These are phyloP conservation scores for Pholis gunnellus DNA, from an alignment of 2,113 vertebrate species.

Conservation along the genomic window DNA sequence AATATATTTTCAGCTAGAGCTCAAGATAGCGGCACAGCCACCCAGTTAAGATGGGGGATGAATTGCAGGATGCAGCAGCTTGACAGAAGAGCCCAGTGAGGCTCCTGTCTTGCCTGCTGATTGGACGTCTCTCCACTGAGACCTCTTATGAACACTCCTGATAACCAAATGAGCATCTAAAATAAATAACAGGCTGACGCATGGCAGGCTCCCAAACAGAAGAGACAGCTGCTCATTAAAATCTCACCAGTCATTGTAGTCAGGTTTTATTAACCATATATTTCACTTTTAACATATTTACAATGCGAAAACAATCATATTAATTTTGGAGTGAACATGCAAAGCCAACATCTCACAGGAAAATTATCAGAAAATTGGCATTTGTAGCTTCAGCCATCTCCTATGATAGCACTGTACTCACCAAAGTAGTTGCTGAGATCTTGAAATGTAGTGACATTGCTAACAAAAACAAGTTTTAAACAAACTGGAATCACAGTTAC, in stretches of 20 bases:
- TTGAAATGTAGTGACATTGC: not conserved
- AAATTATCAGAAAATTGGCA: not conserved
- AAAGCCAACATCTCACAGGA: not conserved
- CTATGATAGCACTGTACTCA: not conserved
- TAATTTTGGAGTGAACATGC: not conserved
- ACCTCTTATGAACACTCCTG: constrained; percentile 59
- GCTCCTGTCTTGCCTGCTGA: constrained; percentile 49
- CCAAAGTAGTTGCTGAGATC: not conserved
- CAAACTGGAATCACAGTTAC: not conserved
- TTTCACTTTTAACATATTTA: not conserved
- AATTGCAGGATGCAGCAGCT: constrained; percentile 60
- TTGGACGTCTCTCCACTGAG: constrained; percentile 59
- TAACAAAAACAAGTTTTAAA: not conserved
- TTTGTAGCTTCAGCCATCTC: not conserved
- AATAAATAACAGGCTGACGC: constrained; percentile 67
- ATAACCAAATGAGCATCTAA: constrained; percentile 72
- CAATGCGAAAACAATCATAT: not conserved
- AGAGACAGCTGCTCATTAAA: constrained; percentile 44
- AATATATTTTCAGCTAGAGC: constrained; percentile 86
- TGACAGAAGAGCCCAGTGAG: constrained; percentile 41
- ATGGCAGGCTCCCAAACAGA: constrained; percentile 55
- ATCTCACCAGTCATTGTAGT: not conserved
- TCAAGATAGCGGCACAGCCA: constrained; percentile 81
- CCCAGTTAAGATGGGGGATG: constrained; percentile 81
- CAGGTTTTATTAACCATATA: not conserved